phyloP scores from a whole-genome alignment of 2,888 invertebrate genomes.

The Microctonus hyperodae region DNA sequence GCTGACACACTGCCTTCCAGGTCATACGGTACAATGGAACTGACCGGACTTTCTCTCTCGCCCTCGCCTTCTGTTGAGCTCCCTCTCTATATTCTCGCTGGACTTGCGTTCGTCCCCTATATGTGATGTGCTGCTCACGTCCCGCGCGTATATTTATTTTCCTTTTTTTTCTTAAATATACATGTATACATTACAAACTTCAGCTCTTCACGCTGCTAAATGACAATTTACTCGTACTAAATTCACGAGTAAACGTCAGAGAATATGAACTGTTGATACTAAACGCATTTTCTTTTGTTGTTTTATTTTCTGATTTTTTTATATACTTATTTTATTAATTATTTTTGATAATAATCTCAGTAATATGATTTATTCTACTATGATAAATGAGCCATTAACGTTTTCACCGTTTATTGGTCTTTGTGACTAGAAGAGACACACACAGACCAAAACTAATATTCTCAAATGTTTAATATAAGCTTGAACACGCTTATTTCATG shows the following conservation, averaged over 20 bases:
- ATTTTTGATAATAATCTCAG: too few species aligned
- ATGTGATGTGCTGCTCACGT: not conserved
- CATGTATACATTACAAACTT: too few species aligned
- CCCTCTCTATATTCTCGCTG: slow-evolving; percentile 1
- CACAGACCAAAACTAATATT: not conserved
- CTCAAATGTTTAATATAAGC: not conserved
- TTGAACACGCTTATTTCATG: not conserved
- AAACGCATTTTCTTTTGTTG: not conserved
- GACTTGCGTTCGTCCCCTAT: not conserved
- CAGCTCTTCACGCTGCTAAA: not conserved
- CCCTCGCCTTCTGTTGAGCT: not conserved
- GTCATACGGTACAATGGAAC: slow-evolving; percentile 24
- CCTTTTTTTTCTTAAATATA: too few species aligned
- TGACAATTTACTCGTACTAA: not conserved
- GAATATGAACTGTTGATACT: not conserved
- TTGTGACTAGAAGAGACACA: not conserved
- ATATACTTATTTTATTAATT: too few species aligned
- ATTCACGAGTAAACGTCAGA: slow-evolving; percentile 4
- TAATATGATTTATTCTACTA: not conserved
- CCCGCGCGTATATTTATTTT: not conserved
- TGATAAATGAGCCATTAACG: not conserved
- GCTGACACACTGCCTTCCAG: slow-evolving; percentile 29
- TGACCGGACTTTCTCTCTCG: slow-evolving; percentile 14
- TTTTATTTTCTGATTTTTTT: not conserved
- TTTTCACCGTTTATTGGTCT: not conserved